These are phyloP conservation scores for Notocelia uddmanniana DNA, from an alignment of 2,888 invertebrate species.

Conservation along the genomic window DNA sequence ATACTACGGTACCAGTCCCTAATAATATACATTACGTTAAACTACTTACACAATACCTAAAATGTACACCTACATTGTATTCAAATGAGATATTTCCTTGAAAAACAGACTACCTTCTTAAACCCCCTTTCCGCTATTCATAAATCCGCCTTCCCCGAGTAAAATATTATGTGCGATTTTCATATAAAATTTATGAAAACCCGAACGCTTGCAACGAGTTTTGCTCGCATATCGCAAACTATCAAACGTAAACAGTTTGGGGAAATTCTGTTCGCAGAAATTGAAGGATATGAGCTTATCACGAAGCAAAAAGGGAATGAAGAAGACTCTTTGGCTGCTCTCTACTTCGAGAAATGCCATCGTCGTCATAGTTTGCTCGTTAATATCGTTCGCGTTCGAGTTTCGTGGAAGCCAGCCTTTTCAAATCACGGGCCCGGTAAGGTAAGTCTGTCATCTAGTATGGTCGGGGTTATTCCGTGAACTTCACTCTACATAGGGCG, in stretches of 20 bases:
- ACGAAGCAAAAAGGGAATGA: slow-evolving; percentile 68
- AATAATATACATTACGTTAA: not conserved
- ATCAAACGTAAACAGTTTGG: slow-evolving; percentile 8
- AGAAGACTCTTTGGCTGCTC: slow-evolving; percentile 90
- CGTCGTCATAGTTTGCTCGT: slow-evolving; percentile 90
- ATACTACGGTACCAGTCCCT: too few species aligned
- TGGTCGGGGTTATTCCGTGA: too few species aligned
- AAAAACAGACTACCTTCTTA: slow-evolving; percentile 14
- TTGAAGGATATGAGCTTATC: slow-evolving; percentile 88
- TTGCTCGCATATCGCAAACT: slow-evolving; percentile 10
- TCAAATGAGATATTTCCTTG: slow-evolving; percentile 5
- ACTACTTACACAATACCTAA: too few species aligned
- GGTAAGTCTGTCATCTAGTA: slow-evolving; percentile 61
- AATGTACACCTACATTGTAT: not conserved
- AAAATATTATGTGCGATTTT: slow-evolving; percentile 8
- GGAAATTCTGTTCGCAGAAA: slow-evolving; percentile 84
- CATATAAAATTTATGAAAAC: slow-evolving; percentile 17
- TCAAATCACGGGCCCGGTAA: slow-evolving; percentile 90
- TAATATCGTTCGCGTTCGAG: slow-evolving; percentile 88
- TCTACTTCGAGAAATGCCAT: slow-evolving; percentile 94
- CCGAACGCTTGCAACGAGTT: slow-evolving; percentile 7
- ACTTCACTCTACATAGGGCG: not conserved
- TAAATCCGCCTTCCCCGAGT: slow-evolving; percentile 14
- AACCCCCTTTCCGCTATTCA: slow-evolving; percentile 2
- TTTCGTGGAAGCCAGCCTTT: slow-evolving; percentile 86